These are phyloP conservation scores for Cyaniris semiargus DNA, from an alignment of 2,888 invertebrate genomes.

Conservation along the genomic window DNA sequence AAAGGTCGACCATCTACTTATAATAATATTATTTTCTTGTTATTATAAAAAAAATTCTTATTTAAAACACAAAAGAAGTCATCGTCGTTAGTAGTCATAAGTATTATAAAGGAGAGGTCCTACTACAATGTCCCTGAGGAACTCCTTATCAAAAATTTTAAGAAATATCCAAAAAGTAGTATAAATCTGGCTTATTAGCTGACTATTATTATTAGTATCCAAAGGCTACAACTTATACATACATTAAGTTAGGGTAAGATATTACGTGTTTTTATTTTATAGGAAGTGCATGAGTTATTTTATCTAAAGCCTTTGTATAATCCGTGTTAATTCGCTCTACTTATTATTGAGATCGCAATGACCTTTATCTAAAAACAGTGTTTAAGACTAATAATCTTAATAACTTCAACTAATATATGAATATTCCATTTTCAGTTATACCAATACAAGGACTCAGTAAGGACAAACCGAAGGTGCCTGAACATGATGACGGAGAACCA, in stretches of 20 bases:
- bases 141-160: not conserved
- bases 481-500: constrained; percentile 66
- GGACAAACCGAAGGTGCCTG: constrained; percentile 54
- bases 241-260: not conserved
- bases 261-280: not conserved
- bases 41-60: not conserved
- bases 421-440: constrained; percentile 58
- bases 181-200: not conserved
- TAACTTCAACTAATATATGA: not conserved
- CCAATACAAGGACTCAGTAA: constrained; percentile 62
- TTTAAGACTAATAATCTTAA: not conserved
- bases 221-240: not conserved
- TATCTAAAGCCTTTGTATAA: constrained; percentile 5
- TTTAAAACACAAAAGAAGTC: not conserved
- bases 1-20: constrained; percentile 3
- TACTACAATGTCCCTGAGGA: not conserved
- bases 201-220: not conserved
- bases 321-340: not conserved
- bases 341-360: not conserved
- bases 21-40: constrained; percentile 15
- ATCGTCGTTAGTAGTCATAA: not conserved
- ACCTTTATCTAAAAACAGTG: not conserved
- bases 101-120: too few species aligned
- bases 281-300: not conserved
- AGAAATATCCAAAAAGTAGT: not conserved